Evolutionary conservation across 2,888 invertebrate species (phyloP).

Genomic region (Dendrolimus pini): DNA sequence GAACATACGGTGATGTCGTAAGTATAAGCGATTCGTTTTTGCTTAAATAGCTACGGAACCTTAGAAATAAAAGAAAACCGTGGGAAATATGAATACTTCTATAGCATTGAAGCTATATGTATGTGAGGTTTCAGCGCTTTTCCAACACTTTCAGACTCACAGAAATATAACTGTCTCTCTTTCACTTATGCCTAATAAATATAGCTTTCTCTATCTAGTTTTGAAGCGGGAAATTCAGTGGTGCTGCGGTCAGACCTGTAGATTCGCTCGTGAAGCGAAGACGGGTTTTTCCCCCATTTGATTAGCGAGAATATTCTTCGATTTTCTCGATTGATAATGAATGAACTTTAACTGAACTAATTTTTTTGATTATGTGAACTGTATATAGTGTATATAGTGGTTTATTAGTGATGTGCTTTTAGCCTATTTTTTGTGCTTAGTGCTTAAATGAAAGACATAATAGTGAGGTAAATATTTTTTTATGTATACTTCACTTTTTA

Average conservation of each 20-base stretch:
- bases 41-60: no score
- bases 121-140: conserved; percentile 36
- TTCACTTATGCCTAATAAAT: conserved; percentile 13
- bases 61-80: conserved; percentile 19
- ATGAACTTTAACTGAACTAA: conserved; percentile 10
- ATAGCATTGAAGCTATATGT: conserved; percentile 21
- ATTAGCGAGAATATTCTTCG: conserved; percentile 8
- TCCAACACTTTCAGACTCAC: conserved; percentile 26
- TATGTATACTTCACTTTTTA: not conserved
- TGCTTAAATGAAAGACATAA: conserved; percentile 46
- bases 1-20: no score
- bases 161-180: conserved; percentile 29
- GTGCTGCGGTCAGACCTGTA: conserved; percentile 63
- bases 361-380: not conserved
- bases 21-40: no score
- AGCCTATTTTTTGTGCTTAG: conserved; percentile 30
- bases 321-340: conserved; percentile 8
- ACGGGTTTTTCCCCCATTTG: conserved; percentile 40
- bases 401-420: conserved; percentile 10
- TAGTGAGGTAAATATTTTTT: conserved; percentile 48
- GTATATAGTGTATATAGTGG: conserved; percentile 1
- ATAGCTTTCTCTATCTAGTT: conserved; percentile 24
- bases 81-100: conserved; percentile 5
- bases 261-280: conserved; percentile 48
- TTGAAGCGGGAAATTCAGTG: conserved; percentile 54